Conservation (phyloP, 2,113 vertebrate species). For the Reinhardtius hippoglossoides region DNA sequence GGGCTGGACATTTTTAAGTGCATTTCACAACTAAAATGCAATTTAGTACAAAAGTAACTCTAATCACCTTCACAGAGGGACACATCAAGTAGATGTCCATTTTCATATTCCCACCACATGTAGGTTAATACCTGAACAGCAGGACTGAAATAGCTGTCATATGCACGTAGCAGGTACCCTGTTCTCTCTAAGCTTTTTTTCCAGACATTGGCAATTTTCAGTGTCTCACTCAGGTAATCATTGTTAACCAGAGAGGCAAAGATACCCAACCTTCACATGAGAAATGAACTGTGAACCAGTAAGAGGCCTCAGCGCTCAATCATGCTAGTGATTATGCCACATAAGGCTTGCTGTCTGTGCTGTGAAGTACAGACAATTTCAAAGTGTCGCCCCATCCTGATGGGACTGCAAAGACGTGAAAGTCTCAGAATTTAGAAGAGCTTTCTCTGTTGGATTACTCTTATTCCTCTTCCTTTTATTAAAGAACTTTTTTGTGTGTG, state of each 20-base stretch:
- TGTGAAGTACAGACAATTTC: conserved; percentile 50
- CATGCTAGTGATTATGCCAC: conserved; percentile 48
- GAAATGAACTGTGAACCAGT: conserved; percentile 56
- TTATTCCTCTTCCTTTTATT: conserved; percentile 46
- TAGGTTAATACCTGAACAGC: conserved; percentile 1
- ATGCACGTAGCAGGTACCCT: conserved; percentile 10
- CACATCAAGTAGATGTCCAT: neutral
- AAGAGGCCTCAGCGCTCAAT: conserved; percentile 51
- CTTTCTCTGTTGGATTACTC: conserved; percentile 54
- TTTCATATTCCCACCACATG: neutral
- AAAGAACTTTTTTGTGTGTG: conserved; percentile 51
- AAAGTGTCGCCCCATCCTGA: conserved; percentile 34
- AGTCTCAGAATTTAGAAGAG: conserved; percentile 44
- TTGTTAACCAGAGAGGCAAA: conserved; percentile 19
- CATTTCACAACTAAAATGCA: neutral
- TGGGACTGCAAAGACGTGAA: conserved; percentile 39
- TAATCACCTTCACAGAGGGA: neutral
- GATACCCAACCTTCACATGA: conserved; percentile 46
- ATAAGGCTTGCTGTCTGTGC: conserved; percentile 45
- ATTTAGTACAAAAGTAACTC: neutral
- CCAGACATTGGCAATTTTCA: conserved; percentile 40
- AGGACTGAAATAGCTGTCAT: neutral
- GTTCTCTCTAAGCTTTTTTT: conserved; percentile 8
- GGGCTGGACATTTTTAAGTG: neutral
- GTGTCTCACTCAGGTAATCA: conserved; percentile 44